Evolutionary conservation across 1,140 invertebrate species (phyloP).

Genomic region (Wasmannia auropunctata): DNA sequence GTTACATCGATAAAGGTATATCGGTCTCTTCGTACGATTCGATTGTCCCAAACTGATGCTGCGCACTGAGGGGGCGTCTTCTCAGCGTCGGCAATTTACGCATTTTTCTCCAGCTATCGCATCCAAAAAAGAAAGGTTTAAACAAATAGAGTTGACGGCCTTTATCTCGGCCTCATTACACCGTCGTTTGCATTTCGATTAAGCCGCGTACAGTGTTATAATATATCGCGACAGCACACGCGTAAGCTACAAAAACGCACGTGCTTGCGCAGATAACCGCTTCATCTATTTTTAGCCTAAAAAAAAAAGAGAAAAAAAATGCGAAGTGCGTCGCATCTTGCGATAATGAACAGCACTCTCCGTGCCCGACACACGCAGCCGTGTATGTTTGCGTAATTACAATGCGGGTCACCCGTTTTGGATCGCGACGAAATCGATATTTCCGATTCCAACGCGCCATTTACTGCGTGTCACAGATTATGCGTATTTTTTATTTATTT

Average conservation of each 20-base stretch:
- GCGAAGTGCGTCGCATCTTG: background rate
- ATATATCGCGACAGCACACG: background rate
- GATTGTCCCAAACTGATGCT: background rate
- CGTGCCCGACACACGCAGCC: background rate
- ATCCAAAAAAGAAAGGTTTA: background rate
- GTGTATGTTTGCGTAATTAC: background rate
- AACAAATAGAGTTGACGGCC: background rate
- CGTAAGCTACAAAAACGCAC: background rate
- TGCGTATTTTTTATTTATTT: background rate
- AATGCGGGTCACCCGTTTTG: background rate
- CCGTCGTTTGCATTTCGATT: constrained; percentile 19
- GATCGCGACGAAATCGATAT: background rate
- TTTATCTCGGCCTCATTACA: constrained; percentile 20
- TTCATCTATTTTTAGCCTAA: constrained; percentile 23
- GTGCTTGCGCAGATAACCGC: constrained; percentile 5
- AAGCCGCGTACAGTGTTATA: background rate
- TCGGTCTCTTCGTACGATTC: background rate
- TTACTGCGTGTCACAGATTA: background rate
- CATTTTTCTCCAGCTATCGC: constrained; percentile 7
- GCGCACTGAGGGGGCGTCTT: background rate
- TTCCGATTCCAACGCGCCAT: background rate
- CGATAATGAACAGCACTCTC: constrained; percentile 29
- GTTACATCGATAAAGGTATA: background rate
- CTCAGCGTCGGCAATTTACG: background rate
- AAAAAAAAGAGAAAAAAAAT: too few species aligned